Conservation (phyloP, 2,797 vertebrate species). For the Pseudomugil tenellus region DNA sequence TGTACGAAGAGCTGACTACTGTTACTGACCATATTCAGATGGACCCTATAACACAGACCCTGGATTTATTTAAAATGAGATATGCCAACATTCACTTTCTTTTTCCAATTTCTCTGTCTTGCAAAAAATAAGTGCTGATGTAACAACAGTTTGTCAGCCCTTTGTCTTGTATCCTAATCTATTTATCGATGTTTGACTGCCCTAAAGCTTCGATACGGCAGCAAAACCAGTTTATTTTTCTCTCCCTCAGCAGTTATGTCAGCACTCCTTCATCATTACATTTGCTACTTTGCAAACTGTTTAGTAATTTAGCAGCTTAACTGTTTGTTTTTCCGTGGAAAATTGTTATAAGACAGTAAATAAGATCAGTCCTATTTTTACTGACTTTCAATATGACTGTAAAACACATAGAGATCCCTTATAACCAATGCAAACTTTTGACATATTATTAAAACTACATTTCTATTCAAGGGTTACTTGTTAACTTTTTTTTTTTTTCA, state of each 20-base stretch:
- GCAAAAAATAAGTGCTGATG: not conserved
- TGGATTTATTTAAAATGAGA: not conserved
- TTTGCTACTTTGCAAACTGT: constrained; percentile 1
- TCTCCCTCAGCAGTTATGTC: not conserved
- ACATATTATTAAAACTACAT: not conserved
- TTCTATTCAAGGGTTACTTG: not conserved
- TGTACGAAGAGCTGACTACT: not conserved
- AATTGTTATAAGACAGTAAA: not conserved
- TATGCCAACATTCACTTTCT: not conserved
- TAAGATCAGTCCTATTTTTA: not conserved
- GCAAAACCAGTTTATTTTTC: constrained; percentile 8
- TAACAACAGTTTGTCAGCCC: not conserved
- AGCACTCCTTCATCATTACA: not conserved
- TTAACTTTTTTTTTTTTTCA: constrained; percentile 5
- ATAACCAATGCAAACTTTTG: not conserved
- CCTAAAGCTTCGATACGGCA: not conserved
- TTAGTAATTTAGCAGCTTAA: not conserved
- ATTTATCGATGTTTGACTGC: not conserved
- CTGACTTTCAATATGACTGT: not conserved
- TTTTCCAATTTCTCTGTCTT: not conserved
- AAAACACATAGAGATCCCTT: not conserved
- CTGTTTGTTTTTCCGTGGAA: not conserved
- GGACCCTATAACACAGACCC: not conserved
- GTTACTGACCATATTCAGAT: not conserved
- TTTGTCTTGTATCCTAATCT: not conserved